Percentiles rank a stretch among this genome's conserved stretches.
Conservation (phyloP, 2,113 vertebrate species). For the Atractosteus spatula region DNA sequence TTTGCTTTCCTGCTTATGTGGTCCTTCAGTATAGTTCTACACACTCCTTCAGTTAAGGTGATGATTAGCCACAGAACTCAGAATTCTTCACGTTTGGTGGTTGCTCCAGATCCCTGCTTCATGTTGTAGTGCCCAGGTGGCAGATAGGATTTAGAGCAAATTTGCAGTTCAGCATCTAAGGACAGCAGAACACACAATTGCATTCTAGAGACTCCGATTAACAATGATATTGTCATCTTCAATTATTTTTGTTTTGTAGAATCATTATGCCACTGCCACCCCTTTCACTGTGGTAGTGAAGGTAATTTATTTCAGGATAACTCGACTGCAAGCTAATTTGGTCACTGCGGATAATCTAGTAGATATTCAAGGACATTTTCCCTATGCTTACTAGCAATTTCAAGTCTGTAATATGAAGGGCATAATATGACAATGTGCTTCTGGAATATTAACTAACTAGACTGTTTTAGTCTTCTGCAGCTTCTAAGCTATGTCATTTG, state of each 20-base stretch:
- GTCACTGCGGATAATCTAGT: conserved; percentile 21
- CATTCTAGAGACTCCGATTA: conserved; percentile 22
- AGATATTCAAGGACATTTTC: conserved; percentile 34
- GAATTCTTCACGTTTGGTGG: neutral
- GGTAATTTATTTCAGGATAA: conserved; percentile 20
- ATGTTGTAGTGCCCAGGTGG: neutral
- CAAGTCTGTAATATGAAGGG: conserved; percentile 17
- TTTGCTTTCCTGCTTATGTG: too few relatives aligned
- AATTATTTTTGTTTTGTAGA: conserved; percentile 16
- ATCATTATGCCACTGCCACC: conserved; percentile 5
- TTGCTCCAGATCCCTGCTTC: neutral
- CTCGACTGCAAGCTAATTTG: conserved; percentile 19
- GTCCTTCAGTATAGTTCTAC: neutral
- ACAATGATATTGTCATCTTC: conserved; percentile 30
- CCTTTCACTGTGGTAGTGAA: conserved; percentile 4
- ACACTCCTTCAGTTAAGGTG: too few relatives aligned
- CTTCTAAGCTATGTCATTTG: conserved; percentile 19
- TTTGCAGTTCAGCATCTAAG: neutral
- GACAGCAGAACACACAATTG: conserved; percentile 21
- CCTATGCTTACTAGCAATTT: conserved; percentile 27
- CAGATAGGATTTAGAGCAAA: neutral
- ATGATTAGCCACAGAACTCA: neutral
- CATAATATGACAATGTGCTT: conserved; percentile 33
- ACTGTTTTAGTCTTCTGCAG: neutral
- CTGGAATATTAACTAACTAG: conserved; percentile 27